Base-by-base conservation (phyloP, 2,797 vertebrate genomes). In the Sphenodon punctatus region DNA sequence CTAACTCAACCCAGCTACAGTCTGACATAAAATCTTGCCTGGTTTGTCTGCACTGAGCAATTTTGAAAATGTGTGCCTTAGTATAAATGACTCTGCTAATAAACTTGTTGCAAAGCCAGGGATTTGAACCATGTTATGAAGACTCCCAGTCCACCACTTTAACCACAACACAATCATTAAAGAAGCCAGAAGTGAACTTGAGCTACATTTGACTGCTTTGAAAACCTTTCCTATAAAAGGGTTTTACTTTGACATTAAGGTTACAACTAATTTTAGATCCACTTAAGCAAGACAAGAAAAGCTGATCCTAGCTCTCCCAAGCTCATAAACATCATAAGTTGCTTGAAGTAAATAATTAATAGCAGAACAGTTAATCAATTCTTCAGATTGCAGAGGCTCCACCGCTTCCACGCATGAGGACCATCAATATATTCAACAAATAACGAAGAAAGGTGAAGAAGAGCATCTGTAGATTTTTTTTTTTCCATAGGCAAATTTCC, bases 301-400 rank as follows among this genome's bases (percentile, higher is more conserved):
- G 39, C 56, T 34, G 73, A 69, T n/a, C 43, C 75, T 81, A 5
- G 2, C 23, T 86, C 76, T 76, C 2, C 0, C 4, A 63, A 81
- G 61, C 42, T 56, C 63, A 67, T 58, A 30, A 38, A 19, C n/a
- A 11, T 17, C 67, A 70, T 22, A 67, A 76, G 65, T 56, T 17
- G 74, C 58, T 58, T 59, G 66, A n/a, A 84, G 70, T 49, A 74
- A 75, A 87, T 84, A 65, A 73, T 36, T 63, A 88, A 65, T 2
- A 83, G 39, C 30, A 77, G 17, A 78, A 82, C n/a, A 81, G 65
- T 85, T 82, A 86, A 90, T 78, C 51, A 45, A 2, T 59, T 75
- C 87, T 63, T 86, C 59, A 16, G 55, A 12, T 2, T 80, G 78
- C 3, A 0, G 0, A n/a, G 53, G 49, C 43, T 65, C 16, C n/a